Evolutionary conservation across 2,888 invertebrate species (phyloP).

Genomic region (Nymphalis urticae): DNA sequence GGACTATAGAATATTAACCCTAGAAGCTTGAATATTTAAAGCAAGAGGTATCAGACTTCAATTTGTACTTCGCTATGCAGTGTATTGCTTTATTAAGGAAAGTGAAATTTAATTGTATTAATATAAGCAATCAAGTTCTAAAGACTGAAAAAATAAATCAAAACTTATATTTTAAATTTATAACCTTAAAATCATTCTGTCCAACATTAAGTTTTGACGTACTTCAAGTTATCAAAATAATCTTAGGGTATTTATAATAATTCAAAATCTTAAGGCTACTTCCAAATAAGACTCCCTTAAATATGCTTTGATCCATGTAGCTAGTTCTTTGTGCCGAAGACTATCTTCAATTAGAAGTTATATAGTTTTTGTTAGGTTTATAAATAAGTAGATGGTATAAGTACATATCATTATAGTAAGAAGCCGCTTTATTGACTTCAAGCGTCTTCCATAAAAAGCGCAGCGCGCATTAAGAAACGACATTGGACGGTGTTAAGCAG

Average conservation of each 20-base stretch:
- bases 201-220: no score
- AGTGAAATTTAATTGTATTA: no score
- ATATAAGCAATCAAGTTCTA: no score
- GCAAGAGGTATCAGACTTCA: neutral
- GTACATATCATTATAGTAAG: conserved; percentile 21
- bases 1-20: conserved; percentile 33
- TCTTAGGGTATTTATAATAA: no score
- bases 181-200: no score
- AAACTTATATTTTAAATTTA: no score
- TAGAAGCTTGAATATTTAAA: conserved; percentile 10
- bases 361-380: conserved; percentile 11
- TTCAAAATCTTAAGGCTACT: neutral
- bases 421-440: conserved; percentile 12
- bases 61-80: no score
- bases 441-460: conserved; percentile 17
- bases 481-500: conserved; percentile 37
- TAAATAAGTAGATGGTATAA: conserved; percentile 16
- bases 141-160: no score
- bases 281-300: neutral
- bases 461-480: conserved; percentile 5
- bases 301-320: neutral
- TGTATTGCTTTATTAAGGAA: no score
- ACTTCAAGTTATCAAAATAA: no score
- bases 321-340: neutral
- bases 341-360: neutral